Evolutionary conservation across 2,113 vertebrate species (phyloP), one percentile per base, ranked within the genome.

Genomic region (Mellivora capensis): DNA sequence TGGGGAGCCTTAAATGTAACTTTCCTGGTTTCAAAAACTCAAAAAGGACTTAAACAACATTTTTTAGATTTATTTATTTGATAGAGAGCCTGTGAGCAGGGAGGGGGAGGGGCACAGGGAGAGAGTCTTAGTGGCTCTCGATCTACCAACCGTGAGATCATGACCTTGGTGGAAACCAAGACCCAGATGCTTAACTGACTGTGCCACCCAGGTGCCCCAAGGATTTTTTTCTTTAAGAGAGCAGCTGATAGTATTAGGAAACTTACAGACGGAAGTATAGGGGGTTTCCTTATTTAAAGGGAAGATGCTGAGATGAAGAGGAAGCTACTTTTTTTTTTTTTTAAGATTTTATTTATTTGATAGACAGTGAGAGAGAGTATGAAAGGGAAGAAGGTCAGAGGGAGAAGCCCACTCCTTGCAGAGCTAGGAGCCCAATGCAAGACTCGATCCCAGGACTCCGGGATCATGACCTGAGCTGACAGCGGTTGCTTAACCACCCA

Each of bases 1-100:
- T 94, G 62, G 74, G 69, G 67, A 82, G 44, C 39, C 14, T 80
- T 96, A 87, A 90, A 89, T 96, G 47, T 84, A 95, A 97, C 23
- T 90, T 95, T 81, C 10, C 29, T 80, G 31, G 34, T 91, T 29
- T 25, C 37, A 8, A 62, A 90, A 97, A 59, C 74, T 39, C 23
- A 61, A 81, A 81, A 96, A 90, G 34, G 34, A 85, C 67, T 96
- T 94, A 17, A 64, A 64, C 13, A 69, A 10, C 4, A 10, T 69
- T 69, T 37, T 69, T 69, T 37, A 69, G 67, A 69, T 37, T 69
- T n/a, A 37, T 69, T 69, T 37, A 69, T 69, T 69, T n/a, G 15
- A n/a, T 34, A 37, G 67, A 59, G 52, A 69, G 64, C 14, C 0
- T 67, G 67, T 21, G 34, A 69, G 67, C 8, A 18, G n/a, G 34